Evolutionary conservation across 2,888 invertebrate species (phyloP), one percentile per base, ranked within the genome.

Genomic region (Oxyteleia sp.): DNA sequence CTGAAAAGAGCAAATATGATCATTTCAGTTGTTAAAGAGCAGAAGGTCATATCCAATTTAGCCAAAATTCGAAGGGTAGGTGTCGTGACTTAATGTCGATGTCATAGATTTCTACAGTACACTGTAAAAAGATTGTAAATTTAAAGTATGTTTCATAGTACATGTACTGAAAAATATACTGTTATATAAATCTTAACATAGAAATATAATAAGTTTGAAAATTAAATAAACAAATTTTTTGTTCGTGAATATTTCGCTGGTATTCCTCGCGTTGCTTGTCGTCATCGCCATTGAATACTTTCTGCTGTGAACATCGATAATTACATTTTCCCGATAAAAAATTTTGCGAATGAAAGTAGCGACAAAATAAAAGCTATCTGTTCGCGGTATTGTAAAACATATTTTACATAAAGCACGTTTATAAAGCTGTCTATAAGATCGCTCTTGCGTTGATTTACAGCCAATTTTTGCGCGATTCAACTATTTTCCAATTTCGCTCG

Each of bases 1-100:
- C 79, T 95, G 8, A 93, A 93, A 47, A 93, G 97, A 64, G 95
- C 95, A n/a, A 95, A 95, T 88, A 93, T 95, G 69, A 95, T 97
- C 75, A 93, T 96, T 13, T 94, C 95, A 75, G 93, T 94, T 7
- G 93, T 97, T 0, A 94, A 95, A 72, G 93, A 95, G 66, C 93
- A 95, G 45, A 94, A 95, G 88, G 93, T 96, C 2, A 94, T 96
- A 18, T 95, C 95, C 59, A 94, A 95, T 84, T 89, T 94, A 0
- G 87, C 91, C 1, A 94, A 94, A 69, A 83, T 96, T 16, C 92
- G 94, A 69, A 94, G 94, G 90, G 93, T 93, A 90, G 26, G n/a
- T 26, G n/a, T n/a, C n/a, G n/a, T n/a, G n/a, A n/a, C n/a, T n/a
- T n/a, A n/a, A n/a, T n/a, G n/a, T n/a, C n/a, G n/a, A n/a, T n/a